phyloP scores from a whole-genome alignment of 2,797 vertebrate genomes.

The Anabas testudineus region DNA sequence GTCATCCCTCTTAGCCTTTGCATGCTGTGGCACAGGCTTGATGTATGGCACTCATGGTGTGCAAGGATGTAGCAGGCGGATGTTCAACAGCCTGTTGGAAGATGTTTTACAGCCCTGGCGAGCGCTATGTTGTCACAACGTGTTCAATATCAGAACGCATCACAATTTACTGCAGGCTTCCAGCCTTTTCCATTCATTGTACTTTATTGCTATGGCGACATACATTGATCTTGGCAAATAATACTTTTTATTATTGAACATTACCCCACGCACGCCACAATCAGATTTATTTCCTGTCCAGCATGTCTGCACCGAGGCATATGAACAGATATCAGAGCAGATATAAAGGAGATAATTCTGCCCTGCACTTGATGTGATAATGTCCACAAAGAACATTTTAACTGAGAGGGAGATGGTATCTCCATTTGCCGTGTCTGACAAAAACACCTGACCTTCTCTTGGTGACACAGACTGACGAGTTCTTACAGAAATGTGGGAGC shows the following conservation, averaged over 20 bases:
- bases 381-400: conserved; percentile 62
- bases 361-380: conserved; percentile 52
- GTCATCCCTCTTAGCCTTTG: conserved; percentile 70
- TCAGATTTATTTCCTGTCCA: conserved; percentile 81
- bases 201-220: conserved; percentile 78
- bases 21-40: conserved; percentile 60
- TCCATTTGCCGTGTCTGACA: conserved; percentile 53
- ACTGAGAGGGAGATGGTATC: conserved; percentile 62
- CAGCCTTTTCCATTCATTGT: conserved; percentile 82
- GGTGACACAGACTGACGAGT: conserved; percentile 54
- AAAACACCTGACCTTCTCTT: conserved; percentile 68
- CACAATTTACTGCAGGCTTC: conserved; percentile 81
- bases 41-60: conserved; percentile 72
- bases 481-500: conserved; percentile 44
- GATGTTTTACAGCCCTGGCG: conserved; percentile 81
- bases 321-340: conserved; percentile 61
- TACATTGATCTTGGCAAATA: conserved; percentile 84
- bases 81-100: conserved; percentile 81
- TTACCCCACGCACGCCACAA: conserved; percentile 76
- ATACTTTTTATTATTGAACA: conserved; percentile 86
- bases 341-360: conserved; percentile 48
- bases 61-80: conserved; percentile 65
- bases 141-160: conserved; percentile 83
- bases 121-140: conserved; percentile 81
- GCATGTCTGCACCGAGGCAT: conserved; percentile 55